Evolutionary conservation across 2,888 invertebrate species (phyloP).

Genomic region (Nemapogon koenigi): DNA sequence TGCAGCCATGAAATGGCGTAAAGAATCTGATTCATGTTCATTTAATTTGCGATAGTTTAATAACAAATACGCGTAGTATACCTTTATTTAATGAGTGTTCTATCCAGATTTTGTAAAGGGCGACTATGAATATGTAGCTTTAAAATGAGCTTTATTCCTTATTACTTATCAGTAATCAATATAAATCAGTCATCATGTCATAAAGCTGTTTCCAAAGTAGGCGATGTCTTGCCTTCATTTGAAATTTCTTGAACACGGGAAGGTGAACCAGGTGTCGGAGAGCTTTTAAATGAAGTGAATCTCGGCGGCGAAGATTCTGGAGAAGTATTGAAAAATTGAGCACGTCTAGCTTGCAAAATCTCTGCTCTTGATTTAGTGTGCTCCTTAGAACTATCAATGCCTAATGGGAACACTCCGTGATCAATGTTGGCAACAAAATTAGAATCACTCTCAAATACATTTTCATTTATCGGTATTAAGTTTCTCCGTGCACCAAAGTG

Average conservation of each 20-base stretch:
- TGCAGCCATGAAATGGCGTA: too few species aligned
- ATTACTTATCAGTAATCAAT: too few species aligned
- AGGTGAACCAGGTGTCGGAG: conserved; percentile 26
- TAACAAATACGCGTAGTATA: too few species aligned
- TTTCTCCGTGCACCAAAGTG: conserved; percentile 55
- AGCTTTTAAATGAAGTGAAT: conserved; percentile 44
- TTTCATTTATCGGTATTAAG: conserved; percentile 49
- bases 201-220: conserved; percentile 70
- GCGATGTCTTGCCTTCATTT: conserved; percentile 32
- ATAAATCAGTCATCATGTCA: too few species aligned
- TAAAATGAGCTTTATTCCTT: too few species aligned
- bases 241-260: conserved; percentile 18
- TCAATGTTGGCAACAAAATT: conserved; percentile 30
- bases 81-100: too few species aligned
- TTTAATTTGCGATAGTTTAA: too few species aligned
- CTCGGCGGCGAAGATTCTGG: conserved; percentile 44
- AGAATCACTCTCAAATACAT: conserved; percentile 32
- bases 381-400: conserved; percentile 37
- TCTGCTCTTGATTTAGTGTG: conserved; percentile 50
- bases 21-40: too few species aligned
- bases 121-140: too few species aligned
- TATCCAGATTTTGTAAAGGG: too few species aligned
- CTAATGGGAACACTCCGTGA: conserved; percentile 55
- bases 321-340: conserved; percentile 61
- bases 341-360: conserved; percentile 66